Percentiles rank a stretch among this genome's conserved stretches.
Evolutionary conservation across 2,113 vertebrate genomes (phyloP).

Genomic region (Eolophus roseicapilla): DNA sequence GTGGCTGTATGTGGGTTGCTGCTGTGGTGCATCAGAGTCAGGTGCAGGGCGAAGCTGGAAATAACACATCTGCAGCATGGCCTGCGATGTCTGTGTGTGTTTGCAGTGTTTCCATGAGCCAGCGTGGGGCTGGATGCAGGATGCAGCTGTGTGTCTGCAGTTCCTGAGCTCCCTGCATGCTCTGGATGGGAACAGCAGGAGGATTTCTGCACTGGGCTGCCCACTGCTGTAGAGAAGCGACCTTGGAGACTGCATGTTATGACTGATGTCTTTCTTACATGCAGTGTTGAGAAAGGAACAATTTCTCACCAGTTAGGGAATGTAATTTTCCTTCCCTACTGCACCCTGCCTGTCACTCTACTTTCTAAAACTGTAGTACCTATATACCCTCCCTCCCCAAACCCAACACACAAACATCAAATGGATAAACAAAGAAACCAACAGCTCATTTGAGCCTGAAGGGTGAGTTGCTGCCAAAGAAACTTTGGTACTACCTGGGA

Average conservation of each 20-base stretch:
- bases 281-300: neutral
- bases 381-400: fast-evolving
- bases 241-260: neutral
- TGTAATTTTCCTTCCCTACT: neutral
- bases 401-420: neutral
- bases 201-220: neutral
- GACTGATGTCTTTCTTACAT: neutral
- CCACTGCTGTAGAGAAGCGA: neutral
- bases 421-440: neutral
- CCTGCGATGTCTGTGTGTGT: neutral
- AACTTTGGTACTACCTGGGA: neutral
- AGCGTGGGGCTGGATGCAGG: neutral
- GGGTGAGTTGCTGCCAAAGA: neutral
- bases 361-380: neutral
- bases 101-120: neutral
- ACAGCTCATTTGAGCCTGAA: neutral
- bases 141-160: neutral
- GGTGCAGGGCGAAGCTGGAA: neutral
- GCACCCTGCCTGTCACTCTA: neutral
- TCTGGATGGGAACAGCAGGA: neutral
- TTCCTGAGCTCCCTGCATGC: neutral
- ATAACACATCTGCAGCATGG: fast-evolving
- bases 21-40: neutral
- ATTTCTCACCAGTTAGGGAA: neutral
- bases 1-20: neutral